Evolutionary conservation across 2,113 vertebrate genomes (phyloP).

Genomic region (Tautogolabrus adspersus): DNA sequence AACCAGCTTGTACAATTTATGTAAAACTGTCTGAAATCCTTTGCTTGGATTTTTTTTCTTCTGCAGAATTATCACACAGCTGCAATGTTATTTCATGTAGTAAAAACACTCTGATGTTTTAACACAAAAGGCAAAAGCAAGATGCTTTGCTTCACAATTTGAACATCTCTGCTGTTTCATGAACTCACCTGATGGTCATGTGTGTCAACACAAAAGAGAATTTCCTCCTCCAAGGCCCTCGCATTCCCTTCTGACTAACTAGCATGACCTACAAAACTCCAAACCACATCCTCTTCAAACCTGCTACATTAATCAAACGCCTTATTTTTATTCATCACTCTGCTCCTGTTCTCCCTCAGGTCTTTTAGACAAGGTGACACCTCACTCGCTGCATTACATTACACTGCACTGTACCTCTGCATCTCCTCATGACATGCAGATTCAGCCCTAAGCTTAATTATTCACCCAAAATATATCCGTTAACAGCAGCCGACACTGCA

Average conservation of each 20-base stretch:
- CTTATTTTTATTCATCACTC: conserved; percentile 61
- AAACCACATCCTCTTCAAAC: conserved; percentile 29
- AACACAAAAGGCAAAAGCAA: not conserved
- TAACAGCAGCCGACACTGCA: conserved; percentile 51
- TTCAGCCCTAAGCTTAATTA: conserved; percentile 62
- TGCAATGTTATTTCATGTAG: not conserved
- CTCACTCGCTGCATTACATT: conserved; percentile 4
- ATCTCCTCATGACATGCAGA: conserved; percentile 55
- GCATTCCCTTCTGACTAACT: conserved; percentile 12
- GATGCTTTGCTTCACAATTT: not conserved
- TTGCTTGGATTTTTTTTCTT: no score
- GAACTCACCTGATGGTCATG: conserved; percentile 10
- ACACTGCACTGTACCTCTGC: conserved; percentile 10
- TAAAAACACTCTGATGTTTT: not conserved
- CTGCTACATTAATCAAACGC: conserved; percentile 44
- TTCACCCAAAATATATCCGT: conserved; percentile 58
- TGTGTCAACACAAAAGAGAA: conserved; percentile 5
- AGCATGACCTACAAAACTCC: conserved; percentile 52
- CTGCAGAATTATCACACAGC: not conserved
- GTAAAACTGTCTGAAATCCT: no score
- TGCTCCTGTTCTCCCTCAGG: conserved; percentile 35
- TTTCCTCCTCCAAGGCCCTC: conserved; percentile 20
- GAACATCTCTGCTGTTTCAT: not conserved
- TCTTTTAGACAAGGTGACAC: conserved; percentile 48
- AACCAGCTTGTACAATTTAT: not conserved